A percentile compares a stretch with the other conserved stretches of the same genome.
phyloP scores from a whole-genome alignment of 1,140 invertebrate genomes.

The Nephotettix cincticeps region DNA sequence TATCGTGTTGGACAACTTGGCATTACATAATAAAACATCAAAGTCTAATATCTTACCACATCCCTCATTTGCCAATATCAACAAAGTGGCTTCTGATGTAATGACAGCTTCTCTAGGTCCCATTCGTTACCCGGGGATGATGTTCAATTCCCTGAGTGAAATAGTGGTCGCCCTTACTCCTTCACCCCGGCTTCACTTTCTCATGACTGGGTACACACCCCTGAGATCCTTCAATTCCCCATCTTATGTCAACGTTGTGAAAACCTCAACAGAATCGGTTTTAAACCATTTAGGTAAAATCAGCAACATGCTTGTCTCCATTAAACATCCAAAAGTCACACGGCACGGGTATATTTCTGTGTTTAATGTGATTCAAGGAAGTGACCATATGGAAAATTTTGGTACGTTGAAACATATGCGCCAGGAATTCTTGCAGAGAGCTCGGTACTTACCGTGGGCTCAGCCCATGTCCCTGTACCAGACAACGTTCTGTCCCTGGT shows the following conservation, averaged over 20 bases:
- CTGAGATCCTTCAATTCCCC: background rate
- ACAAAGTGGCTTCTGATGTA: constrained; percentile 6
- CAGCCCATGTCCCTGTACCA: constrained; percentile 1
- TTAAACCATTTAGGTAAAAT: background rate
- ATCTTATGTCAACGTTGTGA: background rate
- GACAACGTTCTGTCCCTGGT: background rate
- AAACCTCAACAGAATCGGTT: constrained; percentile 1
- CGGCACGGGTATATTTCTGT: constrained; percentile 1
- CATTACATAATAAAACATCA: background rate
- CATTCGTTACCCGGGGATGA: background rate
- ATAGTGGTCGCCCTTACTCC: background rate
- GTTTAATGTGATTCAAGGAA: constrained; percentile 11
- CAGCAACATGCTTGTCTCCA: background rate
- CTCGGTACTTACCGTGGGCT: background rate
- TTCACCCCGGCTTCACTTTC: background rate
- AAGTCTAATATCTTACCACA: background rate
- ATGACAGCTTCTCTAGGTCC: constrained; percentile 12
- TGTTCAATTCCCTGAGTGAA: constrained; percentile 16
- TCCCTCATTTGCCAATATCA: constrained; percentile 14
- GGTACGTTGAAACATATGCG: background rate
- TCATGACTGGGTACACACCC: constrained; percentile 16
- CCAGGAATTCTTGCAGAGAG: background rate
- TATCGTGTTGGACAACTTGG: constrained; percentile 20
- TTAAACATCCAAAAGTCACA: background rate
- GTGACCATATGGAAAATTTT: background rate